These are phyloP conservation scores for Boloria selene DNA, from an alignment of 2,888 invertebrate genomes.

Conservation along the genomic window DNA sequence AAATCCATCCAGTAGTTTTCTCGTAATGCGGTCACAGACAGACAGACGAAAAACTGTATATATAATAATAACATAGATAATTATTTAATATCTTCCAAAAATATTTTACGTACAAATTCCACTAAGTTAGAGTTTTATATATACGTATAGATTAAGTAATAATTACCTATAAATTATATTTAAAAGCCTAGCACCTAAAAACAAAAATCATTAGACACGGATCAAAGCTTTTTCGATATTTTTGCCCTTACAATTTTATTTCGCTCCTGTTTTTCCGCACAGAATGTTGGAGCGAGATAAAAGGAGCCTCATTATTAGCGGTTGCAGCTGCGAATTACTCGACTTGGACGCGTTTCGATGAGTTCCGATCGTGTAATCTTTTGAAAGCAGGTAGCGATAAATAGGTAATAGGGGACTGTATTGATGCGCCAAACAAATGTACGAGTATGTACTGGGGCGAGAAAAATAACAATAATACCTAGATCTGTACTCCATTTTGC, in stretches of 20 bases:
- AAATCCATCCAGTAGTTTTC: no score
- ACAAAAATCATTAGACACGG: not conserved
- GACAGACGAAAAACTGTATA: no score
- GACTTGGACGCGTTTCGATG: constrained; percentile 23
- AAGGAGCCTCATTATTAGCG: constrained; percentile 34
- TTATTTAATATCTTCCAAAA: no score
- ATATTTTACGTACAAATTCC: no score
- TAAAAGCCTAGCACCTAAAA: not conserved
- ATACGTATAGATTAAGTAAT: no score
- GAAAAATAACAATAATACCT: not conserved
- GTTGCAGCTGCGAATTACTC: constrained; percentile 35
- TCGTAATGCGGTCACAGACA: no score
- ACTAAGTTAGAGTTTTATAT: no score
- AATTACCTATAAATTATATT: not conserved
- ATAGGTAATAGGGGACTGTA: constrained; percentile 20
- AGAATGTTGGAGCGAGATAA: constrained; percentile 30
- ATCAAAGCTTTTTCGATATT: not conserved
- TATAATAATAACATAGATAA: no score
- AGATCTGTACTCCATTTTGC: not conserved
- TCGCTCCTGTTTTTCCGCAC: constrained; percentile 23
- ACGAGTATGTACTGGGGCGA: not conserved
- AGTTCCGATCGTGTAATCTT: constrained; percentile 35
- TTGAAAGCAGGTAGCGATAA: constrained; percentile 28
- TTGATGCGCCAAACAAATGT: constrained; percentile 10
- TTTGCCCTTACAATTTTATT: constrained; percentile 7